These are phyloP conservation scores for Standfussiana lucernea DNA, from an alignment of 2,888 invertebrate species.

Conservation along the genomic window DNA sequence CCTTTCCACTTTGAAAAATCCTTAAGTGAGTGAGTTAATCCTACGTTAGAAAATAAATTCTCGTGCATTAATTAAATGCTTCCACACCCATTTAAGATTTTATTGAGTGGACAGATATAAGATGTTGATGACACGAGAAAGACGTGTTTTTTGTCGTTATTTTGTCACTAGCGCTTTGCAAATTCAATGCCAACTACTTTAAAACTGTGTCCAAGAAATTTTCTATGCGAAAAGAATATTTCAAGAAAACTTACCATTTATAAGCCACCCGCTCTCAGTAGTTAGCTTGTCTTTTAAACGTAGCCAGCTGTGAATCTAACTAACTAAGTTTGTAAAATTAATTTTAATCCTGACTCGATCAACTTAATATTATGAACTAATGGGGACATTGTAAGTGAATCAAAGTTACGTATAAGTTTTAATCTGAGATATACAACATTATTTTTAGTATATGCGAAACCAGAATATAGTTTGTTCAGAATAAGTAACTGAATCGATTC, in stretches of 20 bases:
- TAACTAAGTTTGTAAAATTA: conserved; percentile 46
- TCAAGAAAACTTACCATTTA: neutral
- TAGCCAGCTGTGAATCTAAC: conserved; percentile 3
- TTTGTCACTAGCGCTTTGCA: too few relatives aligned
- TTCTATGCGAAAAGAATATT: neutral
- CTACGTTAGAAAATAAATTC: neutral
- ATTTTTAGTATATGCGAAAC: too few relatives aligned
- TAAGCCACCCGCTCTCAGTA: conserved; percentile 6
- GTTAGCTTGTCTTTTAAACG: conserved; percentile 13
- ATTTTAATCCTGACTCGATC: conserved; percentile 29
- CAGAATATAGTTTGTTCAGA: too few relatives aligned
- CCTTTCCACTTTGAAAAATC: too few relatives aligned
- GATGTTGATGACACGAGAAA: too few relatives aligned
- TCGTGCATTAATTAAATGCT: neutral
- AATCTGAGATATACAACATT: too few relatives aligned
- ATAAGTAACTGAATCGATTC: too few relatives aligned
- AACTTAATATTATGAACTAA: conserved; percentile 25
- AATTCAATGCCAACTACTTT: neutral
- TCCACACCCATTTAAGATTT: neutral
- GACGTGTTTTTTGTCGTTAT: neutral
- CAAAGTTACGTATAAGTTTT: neutral
- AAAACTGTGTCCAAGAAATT: neutral
- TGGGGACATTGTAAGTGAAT: neutral
- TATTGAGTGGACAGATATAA: neutral
- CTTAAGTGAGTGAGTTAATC: too few relatives aligned